These are phyloP conservation scores for Notiomystis cincta DNA, from an alignment of 2,113 vertebrate species.

Conservation along the genomic window DNA sequence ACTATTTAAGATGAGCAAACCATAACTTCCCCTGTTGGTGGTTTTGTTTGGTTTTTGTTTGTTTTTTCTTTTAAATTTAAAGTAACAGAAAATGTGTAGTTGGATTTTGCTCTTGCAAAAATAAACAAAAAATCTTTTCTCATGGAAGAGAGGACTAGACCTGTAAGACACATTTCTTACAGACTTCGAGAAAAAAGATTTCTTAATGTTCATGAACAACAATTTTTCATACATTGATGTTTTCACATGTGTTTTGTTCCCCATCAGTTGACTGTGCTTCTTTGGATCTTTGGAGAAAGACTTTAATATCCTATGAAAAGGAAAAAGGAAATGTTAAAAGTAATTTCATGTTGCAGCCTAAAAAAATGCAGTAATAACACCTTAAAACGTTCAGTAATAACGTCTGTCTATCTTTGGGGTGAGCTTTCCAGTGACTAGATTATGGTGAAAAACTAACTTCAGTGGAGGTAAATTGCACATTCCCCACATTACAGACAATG, in stretches of 20 bases:
- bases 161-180: not conserved
- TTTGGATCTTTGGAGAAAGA: constrained; percentile 40
- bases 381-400: not conserved
- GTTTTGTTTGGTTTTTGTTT: not conserved
- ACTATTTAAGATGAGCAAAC: not conserved
- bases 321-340: constrained; percentile 31
- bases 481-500: not conserved
- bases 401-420: not conserved
- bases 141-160: not conserved
- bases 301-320: constrained; percentile 62
- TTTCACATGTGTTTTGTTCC: not conserved
- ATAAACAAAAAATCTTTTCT: not conserved
- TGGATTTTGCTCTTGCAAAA: not conserved
- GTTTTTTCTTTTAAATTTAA: not conserved
- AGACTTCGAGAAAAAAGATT: not conserved
- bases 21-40: not conserved
- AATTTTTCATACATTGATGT: not conserved
- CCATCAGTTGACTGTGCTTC: constrained; percentile 12
- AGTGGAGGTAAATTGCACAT: not conserved
- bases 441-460: not conserved
- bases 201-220: not conserved
- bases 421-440: not conserved
- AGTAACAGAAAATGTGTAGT: not conserved
- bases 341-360: not conserved
- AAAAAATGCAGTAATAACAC: not conserved